These are phyloP conservation scores for Pachyuromys duprasi DNA, from an alignment of 2,797 vertebrate genomes.

Conservation along the genomic window DNA sequence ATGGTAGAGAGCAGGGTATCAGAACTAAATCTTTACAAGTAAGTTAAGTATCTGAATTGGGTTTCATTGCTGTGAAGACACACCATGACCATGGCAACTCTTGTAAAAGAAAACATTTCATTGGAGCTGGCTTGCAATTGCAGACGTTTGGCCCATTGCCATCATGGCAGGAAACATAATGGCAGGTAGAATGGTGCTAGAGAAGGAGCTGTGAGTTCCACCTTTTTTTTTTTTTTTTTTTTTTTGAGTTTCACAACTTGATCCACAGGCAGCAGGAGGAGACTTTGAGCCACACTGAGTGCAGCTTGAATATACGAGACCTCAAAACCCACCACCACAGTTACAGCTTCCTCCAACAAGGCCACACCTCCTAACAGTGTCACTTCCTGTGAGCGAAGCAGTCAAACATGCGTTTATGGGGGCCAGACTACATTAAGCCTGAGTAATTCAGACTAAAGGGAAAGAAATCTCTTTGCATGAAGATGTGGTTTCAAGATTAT, in stretches of 20 bases:
- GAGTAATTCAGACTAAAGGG: constrained; percentile 43
- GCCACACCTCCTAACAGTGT: background rate
- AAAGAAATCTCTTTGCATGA: background rate
- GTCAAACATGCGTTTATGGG: background rate
- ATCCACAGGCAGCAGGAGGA: background rate
- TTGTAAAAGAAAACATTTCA: background rate
- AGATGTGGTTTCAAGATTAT: background rate
- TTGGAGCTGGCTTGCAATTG: background rate
- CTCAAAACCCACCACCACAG: background rate
- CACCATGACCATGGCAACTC: background rate
- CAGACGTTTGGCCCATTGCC: background rate
- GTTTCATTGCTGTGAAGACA: background rate
- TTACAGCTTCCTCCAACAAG: background rate
- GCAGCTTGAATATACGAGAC: background rate
- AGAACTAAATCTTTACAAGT: constrained; percentile 49
- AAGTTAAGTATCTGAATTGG: background rate
- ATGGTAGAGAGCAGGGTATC: background rate
- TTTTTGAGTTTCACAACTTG: background rate
- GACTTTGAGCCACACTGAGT: background rate
- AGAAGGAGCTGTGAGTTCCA: background rate
- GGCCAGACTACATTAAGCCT: background rate
- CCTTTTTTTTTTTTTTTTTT: no score
- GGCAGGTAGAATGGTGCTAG: background rate
- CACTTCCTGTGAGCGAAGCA: background rate
- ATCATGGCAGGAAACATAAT: background rate